Conservation (phyloP, 2,888 invertebrate genomes). For the Euplexia lucipara region DNA sequence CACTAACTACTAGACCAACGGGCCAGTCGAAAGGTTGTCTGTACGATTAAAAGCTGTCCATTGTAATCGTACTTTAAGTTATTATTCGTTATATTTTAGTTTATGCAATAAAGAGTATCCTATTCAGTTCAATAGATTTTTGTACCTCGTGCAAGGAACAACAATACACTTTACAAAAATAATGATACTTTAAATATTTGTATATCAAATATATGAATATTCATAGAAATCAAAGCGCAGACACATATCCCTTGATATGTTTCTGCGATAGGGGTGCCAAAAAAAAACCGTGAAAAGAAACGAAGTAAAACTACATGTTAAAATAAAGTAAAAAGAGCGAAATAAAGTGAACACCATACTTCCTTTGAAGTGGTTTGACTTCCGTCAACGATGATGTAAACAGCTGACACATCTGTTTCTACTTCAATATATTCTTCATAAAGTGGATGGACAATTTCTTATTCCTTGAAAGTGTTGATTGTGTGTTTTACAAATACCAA, state of each 20-base stretch:
- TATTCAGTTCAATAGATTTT: too few relatives aligned
- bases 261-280: background rate
- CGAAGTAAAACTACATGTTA: conserved; percentile 32
- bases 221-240: too few relatives aligned
- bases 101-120: too few relatives aligned
- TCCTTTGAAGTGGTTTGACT: conserved; percentile 42
- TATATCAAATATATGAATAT: too few relatives aligned
- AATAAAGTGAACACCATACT: conserved; percentile 4
- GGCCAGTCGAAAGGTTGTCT: too few relatives aligned
- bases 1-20: too few relatives aligned
- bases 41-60: too few relatives aligned
- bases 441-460: conserved; percentile 6
- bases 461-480: background rate
- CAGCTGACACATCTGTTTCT: conserved; percentile 48
- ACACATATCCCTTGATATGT: too few relatives aligned
- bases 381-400: conserved; percentile 29
- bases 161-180: too few relatives aligned
- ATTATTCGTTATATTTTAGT: too few relatives aligned
- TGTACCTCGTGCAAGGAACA: background rate
- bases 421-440: conserved; percentile 24
- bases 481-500: background rate
- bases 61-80: too few relatives aligned
- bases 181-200: too few relatives aligned
- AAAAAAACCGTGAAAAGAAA: conserved; percentile 11
- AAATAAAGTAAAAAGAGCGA: conserved; percentile 7